A percentile compares a stretch with the other conserved stretches of the same genome.
Conservation (phyloP, 2,888 invertebrate genomes). For the Ormyrus pomaceus region DNA sequence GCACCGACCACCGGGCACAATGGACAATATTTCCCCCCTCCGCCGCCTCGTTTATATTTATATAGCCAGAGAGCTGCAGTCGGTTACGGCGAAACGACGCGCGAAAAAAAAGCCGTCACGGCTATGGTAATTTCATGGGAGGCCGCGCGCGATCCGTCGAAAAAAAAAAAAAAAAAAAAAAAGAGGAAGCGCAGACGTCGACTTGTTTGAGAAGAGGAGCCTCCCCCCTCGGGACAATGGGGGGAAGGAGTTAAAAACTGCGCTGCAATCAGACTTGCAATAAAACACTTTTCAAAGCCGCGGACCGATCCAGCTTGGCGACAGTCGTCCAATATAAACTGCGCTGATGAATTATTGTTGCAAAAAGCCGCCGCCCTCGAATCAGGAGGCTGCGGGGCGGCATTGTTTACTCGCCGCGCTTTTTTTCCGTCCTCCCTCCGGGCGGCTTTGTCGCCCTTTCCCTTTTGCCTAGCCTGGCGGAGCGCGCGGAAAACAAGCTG, state of each 20-base stretch:
- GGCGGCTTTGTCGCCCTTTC: no score
- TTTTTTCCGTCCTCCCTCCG: neutral
- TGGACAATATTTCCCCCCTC: no score
- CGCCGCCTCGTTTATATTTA: no score
- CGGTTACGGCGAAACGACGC: neutral
- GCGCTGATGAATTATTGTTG: slow-evolving; percentile 63
- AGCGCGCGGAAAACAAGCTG: no score
- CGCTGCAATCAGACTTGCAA: slow-evolving; percentile 59
- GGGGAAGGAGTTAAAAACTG: slow-evolving; percentile 37
- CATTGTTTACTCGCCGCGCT: neutral
- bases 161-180: neutral
- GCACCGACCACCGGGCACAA: no score
- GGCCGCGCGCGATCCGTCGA: neutral
- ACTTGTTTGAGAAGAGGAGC: neutral
- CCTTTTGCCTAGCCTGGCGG: no score
- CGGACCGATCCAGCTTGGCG: slow-evolving; percentile 60
- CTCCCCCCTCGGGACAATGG: neutral
- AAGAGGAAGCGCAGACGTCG: neutral
- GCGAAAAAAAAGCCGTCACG: neutral
- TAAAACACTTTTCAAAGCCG: slow-evolving; percentile 66
- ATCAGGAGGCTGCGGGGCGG: slow-evolving; percentile 15
- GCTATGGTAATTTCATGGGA: neutral
- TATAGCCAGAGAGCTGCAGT: neutral
- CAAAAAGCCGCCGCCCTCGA: slow-evolving; percentile 50
- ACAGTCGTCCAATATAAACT: slow-evolving; percentile 49